Base-by-base conservation (phyloP, 2,888 invertebrate species). In the Prenolepis imparis region DNA sequence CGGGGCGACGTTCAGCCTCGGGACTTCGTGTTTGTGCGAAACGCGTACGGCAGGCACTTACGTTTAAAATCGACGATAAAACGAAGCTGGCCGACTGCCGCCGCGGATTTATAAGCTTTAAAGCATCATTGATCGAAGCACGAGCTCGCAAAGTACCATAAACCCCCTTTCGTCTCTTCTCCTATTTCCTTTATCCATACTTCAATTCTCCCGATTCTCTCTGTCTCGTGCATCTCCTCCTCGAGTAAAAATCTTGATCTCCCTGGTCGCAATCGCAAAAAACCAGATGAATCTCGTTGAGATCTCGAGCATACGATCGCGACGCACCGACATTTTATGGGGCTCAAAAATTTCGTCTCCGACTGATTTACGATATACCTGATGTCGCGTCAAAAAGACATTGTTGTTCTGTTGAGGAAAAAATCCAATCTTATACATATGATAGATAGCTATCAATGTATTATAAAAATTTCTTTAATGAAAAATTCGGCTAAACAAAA, bases 71-170 rank as follows among this genome's bases (percentile, higher is more conserved):
- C 73, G 83, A 61, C 74, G 78, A 80, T 85, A 85, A 85, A 85
- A 73, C 80, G 83, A 78, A 84, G 72, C 78, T 44, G 63, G 48
- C 59, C 63, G 48, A 63, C 64, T 77, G 28, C 59, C 59, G 61
- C 44, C 74, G 73, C 57, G 73, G 85, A 85, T 85, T 85, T 85
- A 85, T 84, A 85, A 84, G 85, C 74, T 74, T 85, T 85, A 84
- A 85, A 85, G 78, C 80, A 61, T 64, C 84, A 83, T 85, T 72
- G 85, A 85, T 85, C 85, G 78, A 83, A 83, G 83, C 77, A 68
- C 68, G 55, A 64, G 77, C 77, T 77, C 52, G 77, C 77, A 78
- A 77, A 72, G 66, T 72, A 73, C 85, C 64, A 83, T 85, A 85
- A 85, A 85, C 67, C 48, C 61, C 67, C 61, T n/a, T n/a, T 57